Evolutionary conservation across 2,113 vertebrate species (phyloP).

Genomic region (Neoarius graeffei): DNA sequence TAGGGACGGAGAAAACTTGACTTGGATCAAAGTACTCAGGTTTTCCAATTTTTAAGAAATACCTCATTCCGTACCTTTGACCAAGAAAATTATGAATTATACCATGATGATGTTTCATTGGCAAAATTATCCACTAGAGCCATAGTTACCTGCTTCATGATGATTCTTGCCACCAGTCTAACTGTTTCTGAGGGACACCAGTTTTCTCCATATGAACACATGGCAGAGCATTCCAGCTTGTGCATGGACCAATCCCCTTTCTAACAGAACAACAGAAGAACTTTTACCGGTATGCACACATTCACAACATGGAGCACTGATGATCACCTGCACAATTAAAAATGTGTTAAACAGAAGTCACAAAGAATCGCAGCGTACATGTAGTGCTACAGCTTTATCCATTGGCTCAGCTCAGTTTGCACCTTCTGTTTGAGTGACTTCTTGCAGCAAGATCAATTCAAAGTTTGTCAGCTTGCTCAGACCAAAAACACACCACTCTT

Average conservation of each 20-base stretch:
- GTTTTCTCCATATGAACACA: slow-evolving; percentile 88
- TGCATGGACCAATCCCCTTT: slow-evolving; percentile 96
- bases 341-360: neutral
- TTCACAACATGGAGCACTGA: neutral
- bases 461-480: neutral
- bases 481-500: neutral
- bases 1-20: too few relatives aligned
- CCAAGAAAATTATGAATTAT: neutral
- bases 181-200: slow-evolving; percentile 97
- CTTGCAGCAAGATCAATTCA: neutral
- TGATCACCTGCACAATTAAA: neutral
- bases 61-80: too few relatives aligned
- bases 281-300: slow-evolving; percentile 10
- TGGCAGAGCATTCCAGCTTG: slow-evolving; percentile 91
- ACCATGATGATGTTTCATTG: neutral
- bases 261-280: slow-evolving; percentile 66
- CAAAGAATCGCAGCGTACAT: neutral
- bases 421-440: neutral
- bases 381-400: neutral
- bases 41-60: too few relatives aligned
- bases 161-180: slow-evolving; percentile 88
- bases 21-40: too few relatives aligned
- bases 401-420: neutral
- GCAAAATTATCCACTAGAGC: neutral
- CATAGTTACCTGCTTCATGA: slow-evolving; percentile 88